These are phyloP conservation scores for Oxystoma pomonae DNA, from an alignment of 2,888 invertebrate species.

Conservation along the genomic window DNA sequence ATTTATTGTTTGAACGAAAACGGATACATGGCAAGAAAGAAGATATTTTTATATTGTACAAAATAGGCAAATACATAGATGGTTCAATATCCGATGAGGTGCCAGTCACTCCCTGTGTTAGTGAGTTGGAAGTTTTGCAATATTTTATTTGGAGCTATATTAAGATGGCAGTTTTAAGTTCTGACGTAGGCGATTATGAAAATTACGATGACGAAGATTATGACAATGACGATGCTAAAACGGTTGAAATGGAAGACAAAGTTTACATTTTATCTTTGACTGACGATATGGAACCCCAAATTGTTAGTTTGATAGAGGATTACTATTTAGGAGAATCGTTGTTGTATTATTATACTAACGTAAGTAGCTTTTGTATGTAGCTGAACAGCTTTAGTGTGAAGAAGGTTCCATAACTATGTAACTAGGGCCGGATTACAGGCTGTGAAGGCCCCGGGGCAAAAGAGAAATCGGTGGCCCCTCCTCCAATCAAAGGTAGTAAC, in stretches of 20 bases:
- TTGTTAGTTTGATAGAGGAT: slow-evolving; percentile 42
- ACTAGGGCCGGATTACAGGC: no score
- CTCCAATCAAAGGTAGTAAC: no score
- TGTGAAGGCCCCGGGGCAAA: no score
- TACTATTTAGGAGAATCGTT: slow-evolving; percentile 42
- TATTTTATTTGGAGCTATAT: slow-evolving; percentile 41
- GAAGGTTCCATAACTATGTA: no score
- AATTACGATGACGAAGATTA: slow-evolving; percentile 23
- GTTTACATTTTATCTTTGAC: slow-evolving; percentile 17
- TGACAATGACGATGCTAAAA: slow-evolving; percentile 2
- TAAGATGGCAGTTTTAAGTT: slow-evolving; percentile 31
- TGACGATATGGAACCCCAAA: slow-evolving; percentile 31
- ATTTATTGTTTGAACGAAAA: slow-evolving; percentile 31
- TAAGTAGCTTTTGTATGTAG: no score
- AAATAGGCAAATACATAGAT: background rate
- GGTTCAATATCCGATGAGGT: background rate
- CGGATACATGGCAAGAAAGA: background rate
- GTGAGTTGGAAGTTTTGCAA: slow-evolving; percentile 31
- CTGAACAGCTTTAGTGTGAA: no score
- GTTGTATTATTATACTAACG: slow-evolving; percentile 46
- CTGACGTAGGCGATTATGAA: slow-evolving; percentile 27
- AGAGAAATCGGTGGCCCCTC: no score
- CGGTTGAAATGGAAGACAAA: background rate
- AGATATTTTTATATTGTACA: background rate
- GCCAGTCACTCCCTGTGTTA: background rate